Base-by-base conservation (phyloP, 2,113 vertebrate genomes). In the Gobiocypris rarus region DNA sequence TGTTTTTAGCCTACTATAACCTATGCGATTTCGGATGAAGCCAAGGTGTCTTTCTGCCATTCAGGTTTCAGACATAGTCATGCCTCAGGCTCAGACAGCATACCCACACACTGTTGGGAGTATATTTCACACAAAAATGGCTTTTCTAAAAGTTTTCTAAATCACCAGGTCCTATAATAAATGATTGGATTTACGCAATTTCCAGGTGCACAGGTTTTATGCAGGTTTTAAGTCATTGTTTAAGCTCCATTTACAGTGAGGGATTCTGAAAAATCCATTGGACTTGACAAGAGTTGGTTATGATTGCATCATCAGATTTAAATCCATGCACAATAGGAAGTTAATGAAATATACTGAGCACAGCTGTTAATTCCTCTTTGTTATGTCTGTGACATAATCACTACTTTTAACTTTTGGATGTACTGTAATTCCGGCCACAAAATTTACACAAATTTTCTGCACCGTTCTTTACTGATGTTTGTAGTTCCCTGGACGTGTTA, bases 321-420 rank as follows among this genome's bases (percentile, higher is more conserved):
- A 54, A 17, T 34, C 28, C 28, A 34, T 34, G 28, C 28, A 34
- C 34, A 34, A 69, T 38, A 22, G 65, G 31, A 38, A 69, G 8
- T 34, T 38, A 69, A 38, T 69, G 65, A 9, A 34, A 69, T 69
- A 38, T 22, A 31, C 65, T 38, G 65, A 38, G 17, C 31, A 67
- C 34, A 69, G 31, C 63, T 67, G 31, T 38, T 9, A 10, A 69
- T 31, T 67, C 8, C 63, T 19, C 63, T 67, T 34, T 28, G 11
- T 63, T 69, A 69, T 38, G 17, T 69, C 17, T 69, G 17, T 38
- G 31, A 69, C 31, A 38, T 22, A 69, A 69, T 69, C 65, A 38
- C 31, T 67, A 67, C 65, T 69, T 69, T 69, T 38, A 69, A 69
- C 31, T 69, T 69, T 69, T 10, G 31, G 63, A 34, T 67, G 63